Evolutionary conservation across 2,888 invertebrate genomes (phyloP).

Genomic region (Oxytorus armatus): DNA sequence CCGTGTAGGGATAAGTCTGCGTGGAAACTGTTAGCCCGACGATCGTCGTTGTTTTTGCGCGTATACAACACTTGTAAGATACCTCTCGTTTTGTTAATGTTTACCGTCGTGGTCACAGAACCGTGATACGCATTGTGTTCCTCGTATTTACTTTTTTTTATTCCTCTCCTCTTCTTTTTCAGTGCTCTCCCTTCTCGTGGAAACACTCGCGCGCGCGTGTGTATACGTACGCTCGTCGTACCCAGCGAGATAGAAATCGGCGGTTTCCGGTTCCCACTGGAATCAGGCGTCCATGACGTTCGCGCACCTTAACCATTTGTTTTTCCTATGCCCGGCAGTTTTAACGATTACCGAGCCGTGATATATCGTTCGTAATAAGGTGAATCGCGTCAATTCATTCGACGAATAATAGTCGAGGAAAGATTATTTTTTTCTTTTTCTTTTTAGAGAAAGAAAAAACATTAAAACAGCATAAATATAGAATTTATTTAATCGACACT

Average conservation of each 20-base stretch:
- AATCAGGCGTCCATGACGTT: slow-evolving; percentile 75
- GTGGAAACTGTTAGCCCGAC: too few species aligned
- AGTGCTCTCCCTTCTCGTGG: slow-evolving; percentile 7
- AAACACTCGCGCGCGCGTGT: slow-evolving; percentile 15
- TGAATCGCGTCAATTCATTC: too few species aligned
- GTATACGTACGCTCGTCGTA: neutral
- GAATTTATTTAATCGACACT: too few species aligned
- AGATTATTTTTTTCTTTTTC: too few species aligned
- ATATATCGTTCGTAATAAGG: slow-evolving; percentile 37
- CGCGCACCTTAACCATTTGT: slow-evolving; percentile 62
- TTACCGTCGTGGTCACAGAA: slow-evolving; percentile 51
- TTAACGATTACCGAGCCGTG: slow-evolving; percentile 23
- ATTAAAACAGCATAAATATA: too few species aligned
- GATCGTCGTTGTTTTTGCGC: too few species aligned
- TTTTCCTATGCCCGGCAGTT: slow-evolving; percentile 3
- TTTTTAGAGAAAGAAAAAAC: too few species aligned
- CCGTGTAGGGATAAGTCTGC: too few species aligned
- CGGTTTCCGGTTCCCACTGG: slow-evolving; percentile 79
- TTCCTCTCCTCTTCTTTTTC: neutral
- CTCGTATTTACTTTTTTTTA: neutral
- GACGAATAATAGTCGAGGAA: too few species aligned
- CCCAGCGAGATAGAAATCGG: slow-evolving; percentile 75
- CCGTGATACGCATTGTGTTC: slow-evolving; percentile 58
- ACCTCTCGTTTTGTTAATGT: slow-evolving; percentile 15
- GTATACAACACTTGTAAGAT: too few species aligned